These are phyloP conservation scores for Odontamblyopus rebecca DNA, from an alignment of 2,797 vertebrate genomes.

Conservation along the genomic window DNA sequence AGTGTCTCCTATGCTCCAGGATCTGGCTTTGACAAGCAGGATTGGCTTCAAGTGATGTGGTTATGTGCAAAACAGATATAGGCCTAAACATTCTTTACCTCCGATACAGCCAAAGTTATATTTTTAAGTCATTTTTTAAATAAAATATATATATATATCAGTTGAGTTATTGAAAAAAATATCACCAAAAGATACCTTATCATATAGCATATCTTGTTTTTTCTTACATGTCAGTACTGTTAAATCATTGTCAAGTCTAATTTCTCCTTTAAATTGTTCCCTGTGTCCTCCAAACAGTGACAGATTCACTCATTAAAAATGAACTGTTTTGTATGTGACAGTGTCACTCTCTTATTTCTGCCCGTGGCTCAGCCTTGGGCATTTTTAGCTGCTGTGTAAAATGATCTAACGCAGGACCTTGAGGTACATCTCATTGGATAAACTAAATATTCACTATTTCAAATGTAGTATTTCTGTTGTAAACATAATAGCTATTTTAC, in stretches of 20 bases:
- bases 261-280: constrained; percentile 7
- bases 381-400: constrained; percentile 16
- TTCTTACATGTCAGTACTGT: neutral
- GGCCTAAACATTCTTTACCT: too few species aligned
- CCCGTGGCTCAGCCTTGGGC: constrained; percentile 36
- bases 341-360: constrained; percentile 29
- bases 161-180: neutral
- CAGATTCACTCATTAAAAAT: constrained; percentile 54
- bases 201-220: neutral
- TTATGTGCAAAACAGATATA: too few species aligned
- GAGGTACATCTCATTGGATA: constrained; percentile 16
- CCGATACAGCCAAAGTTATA: too few species aligned
- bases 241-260: neutral
- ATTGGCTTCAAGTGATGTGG: too few species aligned
- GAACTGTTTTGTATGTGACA: constrained; percentile 47
- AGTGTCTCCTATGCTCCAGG: too few species aligned
- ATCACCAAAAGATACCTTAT: too few species aligned
- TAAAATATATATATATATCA: too few species aligned
- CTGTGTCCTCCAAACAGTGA: constrained; percentile 31
- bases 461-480: neutral
- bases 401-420: constrained; percentile 8
- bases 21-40: too few species aligned
- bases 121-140: too few species aligned
- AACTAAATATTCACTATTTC: neutral
- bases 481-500: neutral